Conservation (phyloP, 2,888 invertebrate genomes). For the Gerris lacustris region DNA sequence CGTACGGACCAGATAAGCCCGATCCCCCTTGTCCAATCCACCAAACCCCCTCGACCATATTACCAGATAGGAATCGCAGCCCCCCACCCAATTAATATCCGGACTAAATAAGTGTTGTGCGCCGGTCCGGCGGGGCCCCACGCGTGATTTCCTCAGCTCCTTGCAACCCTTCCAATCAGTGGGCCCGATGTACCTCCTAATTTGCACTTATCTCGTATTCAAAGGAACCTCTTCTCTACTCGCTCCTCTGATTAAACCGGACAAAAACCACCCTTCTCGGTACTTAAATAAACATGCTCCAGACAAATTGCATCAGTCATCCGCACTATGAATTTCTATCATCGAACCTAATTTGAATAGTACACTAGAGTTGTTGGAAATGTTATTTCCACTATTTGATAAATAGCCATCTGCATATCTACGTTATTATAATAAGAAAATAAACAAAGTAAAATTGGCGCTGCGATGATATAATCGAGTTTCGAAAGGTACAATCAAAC, state of each 20-base stretch:
- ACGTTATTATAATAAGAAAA: no score
- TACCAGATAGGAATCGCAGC: background rate
- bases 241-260: background rate
- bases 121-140: background rate
- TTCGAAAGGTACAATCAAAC: no score
- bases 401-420: no score
- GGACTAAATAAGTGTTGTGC: background rate
- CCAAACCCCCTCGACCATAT: background rate
- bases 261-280: background rate
- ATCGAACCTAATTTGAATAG: background rate
- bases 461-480: no score
- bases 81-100: conserved; percentile 1
- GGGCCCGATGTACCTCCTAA: background rate
- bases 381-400: no score
- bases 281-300: background rate
- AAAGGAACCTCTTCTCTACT: background rate
- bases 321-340: background rate
- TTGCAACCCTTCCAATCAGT: background rate
- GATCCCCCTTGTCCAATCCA: background rate
- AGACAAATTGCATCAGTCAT: background rate
- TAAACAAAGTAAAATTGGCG: no score
- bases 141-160: background rate
- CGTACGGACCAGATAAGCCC: background rate
- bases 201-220: background rate
- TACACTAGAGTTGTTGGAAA: no score